A percentile compares a stretch with the other conserved stretches of the same genome.
Evolutionary conservation across 2,113 vertebrate species (phyloP).

Genomic region (Lycocorax pyrrhopterus): DNA sequence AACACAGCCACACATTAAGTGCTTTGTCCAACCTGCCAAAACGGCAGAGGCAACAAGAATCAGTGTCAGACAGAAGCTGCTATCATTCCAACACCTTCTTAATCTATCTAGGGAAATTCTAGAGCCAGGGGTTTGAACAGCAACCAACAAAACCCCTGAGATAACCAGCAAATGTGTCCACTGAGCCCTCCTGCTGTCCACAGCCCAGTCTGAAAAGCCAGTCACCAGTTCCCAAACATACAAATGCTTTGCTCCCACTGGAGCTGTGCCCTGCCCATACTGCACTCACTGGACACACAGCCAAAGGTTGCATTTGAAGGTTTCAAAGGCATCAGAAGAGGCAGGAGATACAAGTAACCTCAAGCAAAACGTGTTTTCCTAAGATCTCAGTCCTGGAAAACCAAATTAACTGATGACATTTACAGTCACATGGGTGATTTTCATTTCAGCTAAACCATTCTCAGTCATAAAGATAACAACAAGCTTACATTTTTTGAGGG

Average conservation of each 20-base stretch:
- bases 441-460: background rate
- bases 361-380: background rate
- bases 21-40: background rate
- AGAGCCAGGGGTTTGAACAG: background rate
- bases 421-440: fast-evolving
- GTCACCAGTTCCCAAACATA: background rate
- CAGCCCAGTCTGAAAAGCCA: background rate
- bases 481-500: background rate
- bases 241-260: background rate
- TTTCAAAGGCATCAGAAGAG: background rate
- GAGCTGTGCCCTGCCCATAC: background rate
- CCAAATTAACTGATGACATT: background rate
- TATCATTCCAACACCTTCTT: background rate
- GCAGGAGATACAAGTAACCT: background rate
- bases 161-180: background rate
- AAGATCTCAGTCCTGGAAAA: background rate
- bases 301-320: background rate
- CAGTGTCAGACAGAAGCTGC: background rate
- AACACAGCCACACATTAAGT: background rate
- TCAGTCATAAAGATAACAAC: background rate
- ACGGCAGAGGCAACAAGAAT: background rate
- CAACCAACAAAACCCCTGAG: background rate
- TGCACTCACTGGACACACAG: background rate
- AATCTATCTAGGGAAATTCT: background rate
- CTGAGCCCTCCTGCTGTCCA: background rate